phyloP scores from a whole-genome alignment of 2,797 vertebrate genomes.

The Anolis apletophallus region DNA sequence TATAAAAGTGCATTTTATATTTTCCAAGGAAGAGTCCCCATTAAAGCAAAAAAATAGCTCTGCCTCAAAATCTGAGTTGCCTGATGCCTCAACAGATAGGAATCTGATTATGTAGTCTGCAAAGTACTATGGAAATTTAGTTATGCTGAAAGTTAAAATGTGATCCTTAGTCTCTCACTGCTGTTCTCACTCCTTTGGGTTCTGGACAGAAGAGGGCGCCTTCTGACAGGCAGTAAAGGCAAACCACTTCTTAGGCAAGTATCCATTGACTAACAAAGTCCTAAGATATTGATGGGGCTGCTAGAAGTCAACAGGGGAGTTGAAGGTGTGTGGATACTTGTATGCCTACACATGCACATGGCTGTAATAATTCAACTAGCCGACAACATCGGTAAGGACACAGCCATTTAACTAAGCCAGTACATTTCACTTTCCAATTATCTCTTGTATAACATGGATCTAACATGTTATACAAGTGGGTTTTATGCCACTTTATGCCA shows the following conservation, averaged over 20 bases:
- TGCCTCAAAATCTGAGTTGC: not conserved
- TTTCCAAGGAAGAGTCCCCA: not conserved
- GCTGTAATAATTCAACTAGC: accelerated
- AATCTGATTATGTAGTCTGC: not conserved
- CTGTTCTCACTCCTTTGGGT: not conserved
- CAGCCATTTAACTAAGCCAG: not conserved
- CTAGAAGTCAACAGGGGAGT: too few species aligned
- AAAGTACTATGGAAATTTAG: not conserved
- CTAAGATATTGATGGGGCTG: too few species aligned
- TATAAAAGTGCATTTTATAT: not conserved
- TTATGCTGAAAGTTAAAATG: not conserved
- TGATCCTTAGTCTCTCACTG: not conserved
- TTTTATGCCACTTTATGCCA: not conserved
- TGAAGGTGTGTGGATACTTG: too few species aligned
- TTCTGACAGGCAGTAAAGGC: not conserved
- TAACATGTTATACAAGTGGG: not conserved
- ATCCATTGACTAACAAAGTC: too few species aligned
- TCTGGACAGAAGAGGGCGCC: not conserved
- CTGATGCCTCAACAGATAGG: not conserved
- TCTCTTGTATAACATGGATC: constrained; percentile 32
- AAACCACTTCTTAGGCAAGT: too few species aligned
- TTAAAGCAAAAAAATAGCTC: not conserved
- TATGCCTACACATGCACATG: too few species aligned
- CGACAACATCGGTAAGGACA: not conserved
- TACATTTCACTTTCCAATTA: not conserved